Evolutionary conservation across 2,797 vertebrate genomes (phyloP).

Genomic region (Onychomys torridus): DNA sequence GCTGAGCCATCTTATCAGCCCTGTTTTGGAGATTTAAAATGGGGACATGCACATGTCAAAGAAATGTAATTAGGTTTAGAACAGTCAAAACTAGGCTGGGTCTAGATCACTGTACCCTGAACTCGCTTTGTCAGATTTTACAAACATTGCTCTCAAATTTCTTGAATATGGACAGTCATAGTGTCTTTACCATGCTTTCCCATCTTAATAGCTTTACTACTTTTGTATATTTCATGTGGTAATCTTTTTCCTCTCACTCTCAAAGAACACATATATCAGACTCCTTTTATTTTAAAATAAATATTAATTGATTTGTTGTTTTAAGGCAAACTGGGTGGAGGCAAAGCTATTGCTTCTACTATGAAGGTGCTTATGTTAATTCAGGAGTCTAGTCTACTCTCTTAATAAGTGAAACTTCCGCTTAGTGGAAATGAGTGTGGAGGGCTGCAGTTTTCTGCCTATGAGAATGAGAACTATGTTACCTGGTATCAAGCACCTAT

Average conservation of each 20-base stretch:
- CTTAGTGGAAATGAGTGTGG: background rate
- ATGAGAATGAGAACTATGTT: background rate
- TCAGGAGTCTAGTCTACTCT: background rate
- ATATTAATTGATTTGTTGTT: slow-evolving; percentile 11
- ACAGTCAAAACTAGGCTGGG: background rate
- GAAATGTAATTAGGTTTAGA: background rate
- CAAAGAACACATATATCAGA: background rate
- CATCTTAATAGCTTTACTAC: background rate
- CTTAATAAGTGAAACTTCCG: background rate
- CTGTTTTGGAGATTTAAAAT: background rate
- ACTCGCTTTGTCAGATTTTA: background rate
- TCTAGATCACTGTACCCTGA: background rate
- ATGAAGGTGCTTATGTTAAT: background rate
- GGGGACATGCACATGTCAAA: background rate
- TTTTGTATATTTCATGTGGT: background rate
- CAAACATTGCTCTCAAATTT: background rate
- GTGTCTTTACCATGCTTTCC: background rate
- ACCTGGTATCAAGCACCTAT: accelerated
- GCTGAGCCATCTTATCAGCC: background rate
- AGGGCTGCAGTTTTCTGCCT: background rate
- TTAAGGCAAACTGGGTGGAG: background rate
- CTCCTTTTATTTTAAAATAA: slow-evolving; percentile 23
- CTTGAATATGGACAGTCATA: background rate
- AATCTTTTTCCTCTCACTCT: background rate
- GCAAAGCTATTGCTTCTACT: background rate